Percentiles rank a stretch among this genome's conserved stretches.
Evolutionary conservation across 2,113 vertebrate genomes (phyloP).

Genomic region (Sorex araneus): DNA sequence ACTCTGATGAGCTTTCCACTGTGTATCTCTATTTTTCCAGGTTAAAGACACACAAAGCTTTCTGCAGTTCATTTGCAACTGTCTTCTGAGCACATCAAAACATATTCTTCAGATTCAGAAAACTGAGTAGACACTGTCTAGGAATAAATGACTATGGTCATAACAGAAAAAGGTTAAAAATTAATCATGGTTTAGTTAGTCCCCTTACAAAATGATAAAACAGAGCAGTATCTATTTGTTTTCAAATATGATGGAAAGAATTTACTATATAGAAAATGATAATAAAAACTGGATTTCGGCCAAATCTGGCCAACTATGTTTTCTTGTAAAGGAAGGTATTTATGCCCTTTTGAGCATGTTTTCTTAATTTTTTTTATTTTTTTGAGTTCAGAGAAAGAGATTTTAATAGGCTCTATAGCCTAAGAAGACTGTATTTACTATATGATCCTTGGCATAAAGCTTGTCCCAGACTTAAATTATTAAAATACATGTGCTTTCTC

Average conservation of each 20-base stretch:
- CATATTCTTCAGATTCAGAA: neutral
- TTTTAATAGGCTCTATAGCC: neutral
- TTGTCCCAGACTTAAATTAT: neutral
- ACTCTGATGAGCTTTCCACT: neutral
- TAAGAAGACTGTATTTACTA: neutral
- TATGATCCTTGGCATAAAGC: neutral
- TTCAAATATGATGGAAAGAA: no score
- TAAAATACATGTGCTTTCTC: neutral
- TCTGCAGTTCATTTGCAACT: neutral
- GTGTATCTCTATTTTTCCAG: neutral
- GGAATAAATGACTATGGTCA: neutral
- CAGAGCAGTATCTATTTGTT: neutral
- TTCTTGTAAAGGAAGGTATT: no score
- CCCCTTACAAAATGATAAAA: neutral
- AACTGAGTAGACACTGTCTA: neutral
- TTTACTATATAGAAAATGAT: no score
- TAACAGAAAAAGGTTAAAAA: slow-evolving; percentile 1
- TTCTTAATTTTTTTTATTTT: neutral
- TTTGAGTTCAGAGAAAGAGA: neutral
- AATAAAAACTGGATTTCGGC: no score
- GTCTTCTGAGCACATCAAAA: neutral
- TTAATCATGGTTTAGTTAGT: neutral
- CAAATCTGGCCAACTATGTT: no score
- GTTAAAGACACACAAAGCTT: neutral
- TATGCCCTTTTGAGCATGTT: neutral